Percentiles rank a stretch among this genome's conserved stretches.
phyloP scores from a whole-genome alignment of 2,797 vertebrate genomes.

The Luscinia luscinia region DNA sequence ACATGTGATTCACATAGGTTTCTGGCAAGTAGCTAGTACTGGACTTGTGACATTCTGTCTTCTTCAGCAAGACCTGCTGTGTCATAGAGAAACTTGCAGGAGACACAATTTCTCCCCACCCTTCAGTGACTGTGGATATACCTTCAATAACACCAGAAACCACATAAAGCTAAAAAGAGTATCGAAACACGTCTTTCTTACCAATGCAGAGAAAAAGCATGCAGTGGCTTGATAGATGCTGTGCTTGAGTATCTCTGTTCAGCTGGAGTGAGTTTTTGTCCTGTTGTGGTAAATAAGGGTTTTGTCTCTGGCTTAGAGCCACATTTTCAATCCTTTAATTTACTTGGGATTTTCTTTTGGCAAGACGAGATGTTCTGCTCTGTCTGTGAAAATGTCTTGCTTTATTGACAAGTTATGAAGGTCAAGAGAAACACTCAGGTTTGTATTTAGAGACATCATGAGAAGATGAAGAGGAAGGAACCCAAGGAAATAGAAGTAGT shows the following conservation, averaged over 20 bases:
- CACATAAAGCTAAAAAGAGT: not conserved
- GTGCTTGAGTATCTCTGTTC: not conserved
- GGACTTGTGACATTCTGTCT: not conserved
- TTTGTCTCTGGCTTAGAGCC: slow-evolving; percentile 38
- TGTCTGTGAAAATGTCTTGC: slow-evolving; percentile 39
- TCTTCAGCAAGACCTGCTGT: not conserved
- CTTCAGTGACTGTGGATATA: not conserved
- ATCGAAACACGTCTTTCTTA: not conserved
- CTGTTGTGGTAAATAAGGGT: not conserved
- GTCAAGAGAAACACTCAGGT: slow-evolving; percentile 15
- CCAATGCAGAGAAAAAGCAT: not conserved
- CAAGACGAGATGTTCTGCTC: slow-evolving; percentile 22
- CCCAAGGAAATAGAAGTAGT: not conserved
- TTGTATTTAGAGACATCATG: not conserved
- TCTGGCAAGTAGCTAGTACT: not conserved
- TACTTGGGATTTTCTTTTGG: slow-evolving; percentile 59
- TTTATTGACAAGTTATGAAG: slow-evolving; percentile 60
- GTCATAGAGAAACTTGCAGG: not conserved
- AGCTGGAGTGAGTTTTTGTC: not conserved
- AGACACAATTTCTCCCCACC: not conserved
- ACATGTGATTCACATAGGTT: accelerated
- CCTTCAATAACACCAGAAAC: not conserved
- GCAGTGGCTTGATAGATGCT: not conserved
- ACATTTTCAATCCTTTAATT: slow-evolving; percentile 51
- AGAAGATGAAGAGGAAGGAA: not conserved